phyloP scores from a whole-genome alignment of 2,888 invertebrate genomes.

The Nymphalis c-album region DNA sequence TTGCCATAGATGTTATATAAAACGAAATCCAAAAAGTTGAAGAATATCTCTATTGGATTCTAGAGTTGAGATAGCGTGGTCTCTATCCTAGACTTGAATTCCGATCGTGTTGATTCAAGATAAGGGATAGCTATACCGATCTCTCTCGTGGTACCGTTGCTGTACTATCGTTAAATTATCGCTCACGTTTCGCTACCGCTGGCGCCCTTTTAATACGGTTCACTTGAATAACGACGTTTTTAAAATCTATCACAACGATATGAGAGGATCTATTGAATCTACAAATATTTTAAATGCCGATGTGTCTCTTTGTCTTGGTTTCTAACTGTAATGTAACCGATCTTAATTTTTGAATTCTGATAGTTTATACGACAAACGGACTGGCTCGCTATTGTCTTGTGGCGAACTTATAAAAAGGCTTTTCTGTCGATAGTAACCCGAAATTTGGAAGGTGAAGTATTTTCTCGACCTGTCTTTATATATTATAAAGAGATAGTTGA shows the following conservation, averaged over 20 bases:
- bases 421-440: no score
- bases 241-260: constrained; percentile 6
- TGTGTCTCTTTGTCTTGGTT: background rate
- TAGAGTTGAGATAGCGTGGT: constrained; percentile 41
- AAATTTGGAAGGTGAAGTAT: no score
- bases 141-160: constrained; percentile 72
- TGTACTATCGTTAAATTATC: constrained; percentile 74
- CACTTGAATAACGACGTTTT: constrained; percentile 38
- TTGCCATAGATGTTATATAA: background rate
- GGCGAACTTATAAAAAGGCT: no score
- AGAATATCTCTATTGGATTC: constrained; percentile 39
- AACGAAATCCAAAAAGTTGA: constrained; percentile 1
- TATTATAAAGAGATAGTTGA: no score
- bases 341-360: no score
- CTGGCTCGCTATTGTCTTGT: no score
- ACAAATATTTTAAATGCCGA: background rate
- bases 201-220: constrained; percentile 62
- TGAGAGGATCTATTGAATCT: background rate
- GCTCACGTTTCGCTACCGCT: constrained; percentile 78
- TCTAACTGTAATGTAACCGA: no score
- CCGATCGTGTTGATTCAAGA: constrained; percentile 71
- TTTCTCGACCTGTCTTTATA: no score
- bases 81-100: constrained; percentile 58
- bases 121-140: constrained; percentile 76
- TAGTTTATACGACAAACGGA: no score